phyloP scores from a whole-genome alignment of 2,888 invertebrate genomes.

The Allophyes oxyacanthae region DNA sequence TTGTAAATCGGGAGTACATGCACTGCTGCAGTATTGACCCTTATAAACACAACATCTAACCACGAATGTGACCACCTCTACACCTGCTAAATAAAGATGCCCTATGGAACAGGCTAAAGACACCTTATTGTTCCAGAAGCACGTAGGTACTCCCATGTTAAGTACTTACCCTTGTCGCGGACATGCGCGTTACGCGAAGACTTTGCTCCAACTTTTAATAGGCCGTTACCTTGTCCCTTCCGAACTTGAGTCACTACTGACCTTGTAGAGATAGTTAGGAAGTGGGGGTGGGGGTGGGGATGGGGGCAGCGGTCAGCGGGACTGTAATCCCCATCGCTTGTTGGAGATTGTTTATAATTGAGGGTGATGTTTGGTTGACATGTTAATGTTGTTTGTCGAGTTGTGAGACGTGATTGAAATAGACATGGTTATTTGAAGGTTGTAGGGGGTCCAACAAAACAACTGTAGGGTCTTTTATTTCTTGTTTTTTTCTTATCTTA shows the following conservation, averaged over 20 bases:
- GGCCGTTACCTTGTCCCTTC: constrained; percentile 10
- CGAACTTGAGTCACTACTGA: constrained; percentile 24
- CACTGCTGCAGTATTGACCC: too few species aligned
- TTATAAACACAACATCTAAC: too few species aligned
- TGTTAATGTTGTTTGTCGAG: constrained; percentile 12
- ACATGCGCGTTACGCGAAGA: constrained; percentile 16
- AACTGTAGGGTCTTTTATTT: too few species aligned
- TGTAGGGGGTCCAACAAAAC: too few species aligned
- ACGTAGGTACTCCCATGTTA: too few species aligned
- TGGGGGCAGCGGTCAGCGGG: constrained; percentile 32
- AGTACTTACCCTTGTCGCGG: constrained; percentile 23
- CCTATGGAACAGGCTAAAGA: too few species aligned
- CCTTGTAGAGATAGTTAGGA: constrained; percentile 9
- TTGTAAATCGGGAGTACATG: too few species aligned
- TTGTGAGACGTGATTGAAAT: constrained; percentile 9
- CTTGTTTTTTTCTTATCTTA: too few species aligned
- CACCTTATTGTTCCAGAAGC: too few species aligned
- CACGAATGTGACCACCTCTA: too few species aligned
- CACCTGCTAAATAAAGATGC: too few species aligned
- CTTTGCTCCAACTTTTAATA: constrained; percentile 40
- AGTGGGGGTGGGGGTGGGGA: not conserved
- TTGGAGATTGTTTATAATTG: constrained; percentile 45
- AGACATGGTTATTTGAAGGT: constrained; percentile 6
- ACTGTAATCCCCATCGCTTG: constrained; percentile 46
- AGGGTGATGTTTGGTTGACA: constrained; percentile 47